Percentiles rank a stretch among this genome's conserved stretches.
Conservation (phyloP, 2,113 vertebrate genomes). For the Corythaeola cristata region DNA sequence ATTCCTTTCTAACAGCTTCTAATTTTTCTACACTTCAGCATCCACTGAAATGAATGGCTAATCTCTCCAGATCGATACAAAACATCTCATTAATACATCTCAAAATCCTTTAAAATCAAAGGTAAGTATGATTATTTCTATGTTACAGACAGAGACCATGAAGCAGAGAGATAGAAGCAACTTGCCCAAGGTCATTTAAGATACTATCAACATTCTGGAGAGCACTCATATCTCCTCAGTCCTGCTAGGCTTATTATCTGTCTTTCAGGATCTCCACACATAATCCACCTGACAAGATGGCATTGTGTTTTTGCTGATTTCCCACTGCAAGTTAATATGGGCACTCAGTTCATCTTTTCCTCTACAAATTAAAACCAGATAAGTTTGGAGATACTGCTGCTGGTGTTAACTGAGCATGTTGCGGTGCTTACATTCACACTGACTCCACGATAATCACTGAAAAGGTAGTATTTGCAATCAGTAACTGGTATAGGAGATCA, state of each 20-base stretch:
- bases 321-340: neutral
- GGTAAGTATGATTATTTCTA: neutral
- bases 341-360: neutral
- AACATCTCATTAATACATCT: neutral
- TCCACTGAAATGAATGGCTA: neutral
- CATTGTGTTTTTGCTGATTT: neutral
- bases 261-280: neutral
- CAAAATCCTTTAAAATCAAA: neutral
- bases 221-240: neutral
- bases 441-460: neutral
- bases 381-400: neutral
- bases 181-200: neutral
- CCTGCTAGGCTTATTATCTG: neutral
- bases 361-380: neutral
- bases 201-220: neutral
- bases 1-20: neutral
- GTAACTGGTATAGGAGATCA: neutral
- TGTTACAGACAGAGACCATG: neutral
- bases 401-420: neutral
- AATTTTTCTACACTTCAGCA: neutral
- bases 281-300: neutral
- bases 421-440: neutral
- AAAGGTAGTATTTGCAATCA: neutral
- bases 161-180: neutral
- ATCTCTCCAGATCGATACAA: neutral